Conservation (phyloP, 2,797 vertebrate genomes). For the Yasuhikotakia modesta region DNA sequence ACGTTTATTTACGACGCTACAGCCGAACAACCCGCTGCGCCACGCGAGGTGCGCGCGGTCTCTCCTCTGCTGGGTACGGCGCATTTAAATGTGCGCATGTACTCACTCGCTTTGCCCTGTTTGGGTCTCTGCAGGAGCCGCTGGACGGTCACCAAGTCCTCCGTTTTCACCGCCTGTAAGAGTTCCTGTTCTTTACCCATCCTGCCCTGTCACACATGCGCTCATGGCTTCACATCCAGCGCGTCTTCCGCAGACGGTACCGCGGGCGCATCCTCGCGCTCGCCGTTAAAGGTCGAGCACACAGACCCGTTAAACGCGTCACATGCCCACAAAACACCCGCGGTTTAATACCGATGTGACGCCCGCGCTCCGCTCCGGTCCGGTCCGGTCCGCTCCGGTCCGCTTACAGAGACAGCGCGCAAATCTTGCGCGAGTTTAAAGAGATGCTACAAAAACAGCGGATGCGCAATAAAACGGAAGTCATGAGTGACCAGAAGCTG, state of each 20-base stretch:
- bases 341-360: constrained; percentile 15
- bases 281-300: constrained; percentile 34
- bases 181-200: constrained; percentile 99
- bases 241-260: constrained; percentile 71
- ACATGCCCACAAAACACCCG: too few species aligned
- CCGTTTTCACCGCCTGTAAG: constrained; percentile 95
- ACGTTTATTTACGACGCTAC: background rate
- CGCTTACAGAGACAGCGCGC: constrained; percentile 14
- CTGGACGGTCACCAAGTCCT: constrained; percentile 92
- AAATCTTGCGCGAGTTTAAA: constrained; percentile 28
- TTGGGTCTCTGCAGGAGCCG: constrained; percentile 94
- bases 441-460: background rate
- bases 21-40: background rate
- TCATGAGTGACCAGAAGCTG: constrained; percentile 34
- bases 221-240: constrained; percentile 63
- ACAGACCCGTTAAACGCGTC: too few species aligned
- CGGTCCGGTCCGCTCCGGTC: too few species aligned
- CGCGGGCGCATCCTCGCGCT: constrained; percentile 53
- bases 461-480: constrained; percentile 17
- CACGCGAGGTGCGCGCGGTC: too few species aligned
- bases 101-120: constrained; percentile 96
- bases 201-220: constrained; percentile 55
- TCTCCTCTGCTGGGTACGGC: too few species aligned
- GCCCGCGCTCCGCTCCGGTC: too few species aligned
- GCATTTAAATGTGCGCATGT: too few species aligned